These are phyloP conservation scores for Perithous albicinctus DNA, from an alignment of 2,888 invertebrate genomes.

Conservation along the genomic window DNA sequence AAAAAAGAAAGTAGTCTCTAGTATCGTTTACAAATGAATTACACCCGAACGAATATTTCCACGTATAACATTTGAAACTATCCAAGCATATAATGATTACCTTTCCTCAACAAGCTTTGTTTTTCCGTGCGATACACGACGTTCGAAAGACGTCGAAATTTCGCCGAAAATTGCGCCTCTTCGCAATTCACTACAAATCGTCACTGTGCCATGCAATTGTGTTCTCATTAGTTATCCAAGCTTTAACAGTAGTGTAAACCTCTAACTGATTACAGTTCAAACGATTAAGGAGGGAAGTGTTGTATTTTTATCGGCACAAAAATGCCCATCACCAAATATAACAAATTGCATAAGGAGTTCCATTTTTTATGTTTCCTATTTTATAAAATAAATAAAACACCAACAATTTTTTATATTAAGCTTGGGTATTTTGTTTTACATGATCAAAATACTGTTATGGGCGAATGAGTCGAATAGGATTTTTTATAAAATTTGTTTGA, in stretches of 20 bases:
- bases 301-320: too few species aligned
- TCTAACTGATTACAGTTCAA: not conserved
- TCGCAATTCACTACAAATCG: conserved; percentile 28
- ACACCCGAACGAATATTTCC: conserved; percentile 38
- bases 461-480: too few species aligned
- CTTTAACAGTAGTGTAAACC: not conserved
- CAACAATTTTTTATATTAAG: too few species aligned
- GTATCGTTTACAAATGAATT: conserved; percentile 53
- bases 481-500: too few species aligned
- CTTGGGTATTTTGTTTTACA: too few species aligned
- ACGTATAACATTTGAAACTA: conserved; percentile 39
- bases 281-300: too few species aligned
- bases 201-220: conserved; percentile 44
- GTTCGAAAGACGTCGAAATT: conserved; percentile 29
- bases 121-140: conserved; percentile 72
- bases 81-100: conserved; percentile 65
- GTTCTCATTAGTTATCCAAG: conserved; percentile 8
- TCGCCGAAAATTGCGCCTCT: conserved; percentile 36
- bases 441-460: too few species aligned
- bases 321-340: too few species aligned
- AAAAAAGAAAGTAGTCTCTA: conserved; percentile 66
- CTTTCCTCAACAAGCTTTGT: conserved; percentile 78
- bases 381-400: too few species aligned
- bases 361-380: too few species aligned
- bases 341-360: too few species aligned